Percentiles rank a stretch among this genome's conserved stretches.
Evolutionary conservation across 2,113 vertebrate genomes (phyloP).

Genomic region (Heliornis fulica): DNA sequence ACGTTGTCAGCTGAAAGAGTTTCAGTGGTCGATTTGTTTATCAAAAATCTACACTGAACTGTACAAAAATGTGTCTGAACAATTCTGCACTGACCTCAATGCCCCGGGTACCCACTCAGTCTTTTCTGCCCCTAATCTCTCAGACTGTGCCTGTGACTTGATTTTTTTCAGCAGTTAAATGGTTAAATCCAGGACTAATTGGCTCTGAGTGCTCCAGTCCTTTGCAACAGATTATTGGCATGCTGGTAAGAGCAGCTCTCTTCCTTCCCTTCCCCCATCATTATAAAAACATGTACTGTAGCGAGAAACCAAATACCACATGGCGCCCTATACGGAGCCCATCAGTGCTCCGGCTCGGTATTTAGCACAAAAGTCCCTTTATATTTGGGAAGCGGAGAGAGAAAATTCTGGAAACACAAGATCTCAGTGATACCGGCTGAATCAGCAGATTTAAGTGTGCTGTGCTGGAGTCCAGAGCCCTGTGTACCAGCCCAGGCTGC

Average conservation of each 20-base stretch:
- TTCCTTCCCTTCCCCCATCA: slow-evolving; percentile 62
- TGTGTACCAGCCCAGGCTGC: not conserved
- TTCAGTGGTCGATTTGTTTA: not conserved
- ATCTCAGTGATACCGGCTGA: not conserved
- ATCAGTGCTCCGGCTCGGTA: not conserved
- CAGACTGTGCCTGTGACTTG: not conserved
- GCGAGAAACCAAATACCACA: slow-evolving; percentile 59
- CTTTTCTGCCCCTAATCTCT: not conserved
- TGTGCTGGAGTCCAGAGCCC: not conserved
- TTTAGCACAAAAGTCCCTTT: slow-evolving; percentile 33
- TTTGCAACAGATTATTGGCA: slow-evolving; percentile 67
- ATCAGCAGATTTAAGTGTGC: not conserved
- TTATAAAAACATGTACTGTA: slow-evolving; percentile 57
- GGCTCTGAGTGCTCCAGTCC: slow-evolving; percentile 6
- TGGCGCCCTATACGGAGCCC: slow-evolving; percentile 13
- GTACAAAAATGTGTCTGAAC: not conserved
- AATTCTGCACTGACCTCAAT: accelerated
- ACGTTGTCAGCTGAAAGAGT: no score
- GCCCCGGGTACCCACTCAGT: no score
- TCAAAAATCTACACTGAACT: not conserved
- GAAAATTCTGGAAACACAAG: slow-evolving; percentile 37
- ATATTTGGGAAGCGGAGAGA: slow-evolving; percentile 22
- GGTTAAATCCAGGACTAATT: slow-evolving; percentile 58
- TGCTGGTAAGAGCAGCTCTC: slow-evolving; percentile 48
- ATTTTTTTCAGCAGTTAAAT: slow-evolving; percentile 12